Base-by-base conservation (phyloP, 2,113 vertebrate genomes). In the Rhabdornis inornatus region DNA sequence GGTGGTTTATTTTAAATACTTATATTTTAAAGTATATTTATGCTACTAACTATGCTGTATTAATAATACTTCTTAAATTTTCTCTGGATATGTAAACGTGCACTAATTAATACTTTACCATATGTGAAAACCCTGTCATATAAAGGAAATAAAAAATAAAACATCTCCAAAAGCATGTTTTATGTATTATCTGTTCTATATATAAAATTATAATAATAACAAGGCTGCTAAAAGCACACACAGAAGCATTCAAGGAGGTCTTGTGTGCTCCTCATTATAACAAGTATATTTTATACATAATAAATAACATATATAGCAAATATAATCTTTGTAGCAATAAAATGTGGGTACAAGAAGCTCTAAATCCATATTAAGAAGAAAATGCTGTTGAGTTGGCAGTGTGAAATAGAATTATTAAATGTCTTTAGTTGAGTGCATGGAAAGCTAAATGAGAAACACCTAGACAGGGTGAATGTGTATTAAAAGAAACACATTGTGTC, bases 401-500 rank as follows among this genome's bases (percentile, higher is more conserved):
- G 33, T 42, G n/a, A 50, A 69, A 20, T 52, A 3, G 7, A 69
- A n/a, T 52, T 63, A n/a, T n/a, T 57, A 22, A 40, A 61, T 45
- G 4, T 63, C 45, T 13, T 12, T 18, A 16, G 33, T 21, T 56
- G 7, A 5, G 19, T 22, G 37, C 42, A 9, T 13, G 8, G 19
- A 22, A 13, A 22, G 31, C 7, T 4, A 24, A 39, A 28, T 9
- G 31, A 22, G 30, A n/a, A 50, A 22, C 23, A 60, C 3, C 28
- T 8, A 9, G 35, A 35, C 2, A 20, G 28, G 3, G 19, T 9
- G 30, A 4, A 24, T 1, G 13, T 25, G 31, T 7, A 11, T 40
- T 64, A 76, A 31, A n/a, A 37, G 3, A 24, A 39, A 28, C 21
- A 33, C 11, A 7, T 27, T 56, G 21, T 63, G 9, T 50, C 6